These are phyloP conservation scores for Troglohyphantes excavatus DNA, from an alignment of 2,888 invertebrate genomes.

Conservation along the genomic window DNA sequence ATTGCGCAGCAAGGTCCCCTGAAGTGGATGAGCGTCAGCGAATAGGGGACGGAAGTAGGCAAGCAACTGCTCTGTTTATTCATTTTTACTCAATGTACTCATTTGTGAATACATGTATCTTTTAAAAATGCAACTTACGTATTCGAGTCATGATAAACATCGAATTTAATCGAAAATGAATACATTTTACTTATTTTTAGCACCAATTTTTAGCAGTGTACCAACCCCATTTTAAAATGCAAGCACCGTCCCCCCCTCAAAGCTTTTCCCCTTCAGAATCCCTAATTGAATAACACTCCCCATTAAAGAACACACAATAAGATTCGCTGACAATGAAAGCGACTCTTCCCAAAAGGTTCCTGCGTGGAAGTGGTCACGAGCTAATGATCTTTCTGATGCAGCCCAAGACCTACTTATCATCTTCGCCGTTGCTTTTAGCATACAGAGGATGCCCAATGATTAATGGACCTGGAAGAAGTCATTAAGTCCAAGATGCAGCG, in stretches of 20 bases:
- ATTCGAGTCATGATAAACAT: too few relatives aligned
- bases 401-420: neutral
- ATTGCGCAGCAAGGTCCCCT: too few relatives aligned
- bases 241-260: neutral
- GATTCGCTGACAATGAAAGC: neutral
- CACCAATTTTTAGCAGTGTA: too few relatives aligned
- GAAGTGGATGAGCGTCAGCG: too few relatives aligned
- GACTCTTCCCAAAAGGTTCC: neutral
- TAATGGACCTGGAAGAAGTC: slow-evolving; percentile 55
- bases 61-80: too few relatives aligned
- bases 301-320: slow-evolving; percentile 3
- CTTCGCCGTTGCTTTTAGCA: neutral
- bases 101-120: too few relatives aligned
- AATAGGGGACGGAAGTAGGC: too few relatives aligned
- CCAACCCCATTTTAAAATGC: too few relatives aligned
- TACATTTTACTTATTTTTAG: too few relatives aligned
- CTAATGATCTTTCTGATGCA: neutral
- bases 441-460: slow-evolving; percentile 39
- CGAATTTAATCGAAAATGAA: too few relatives aligned
- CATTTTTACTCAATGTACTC: too few relatives aligned
- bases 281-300: neutral
- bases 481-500: slow-evolving; percentile 63
- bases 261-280: neutral
- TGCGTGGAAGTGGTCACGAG: neutral
- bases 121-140: too few relatives aligned